These are phyloP conservation scores for Stegana nigrithorax DNA, from an alignment of 2,888 invertebrate species.

Conservation along the genomic window DNA sequence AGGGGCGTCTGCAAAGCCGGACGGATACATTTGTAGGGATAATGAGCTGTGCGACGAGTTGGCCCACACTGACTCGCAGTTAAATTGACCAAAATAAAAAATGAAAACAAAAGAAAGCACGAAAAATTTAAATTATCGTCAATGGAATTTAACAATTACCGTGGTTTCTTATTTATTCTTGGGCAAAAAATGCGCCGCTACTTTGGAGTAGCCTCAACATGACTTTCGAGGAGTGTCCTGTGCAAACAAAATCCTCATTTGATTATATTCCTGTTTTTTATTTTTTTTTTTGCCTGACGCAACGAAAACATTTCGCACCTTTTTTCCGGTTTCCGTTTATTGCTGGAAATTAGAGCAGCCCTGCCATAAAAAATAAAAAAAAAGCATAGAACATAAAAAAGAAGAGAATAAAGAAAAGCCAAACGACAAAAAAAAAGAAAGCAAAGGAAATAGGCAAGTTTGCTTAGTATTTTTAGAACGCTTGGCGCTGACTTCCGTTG, in stretches of 20 bases:
- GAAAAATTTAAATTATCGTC: too few relatives aligned
- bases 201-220: slow-evolving; percentile 31
- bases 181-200: neutral
- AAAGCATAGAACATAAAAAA: neutral
- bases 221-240: slow-evolving; percentile 48
- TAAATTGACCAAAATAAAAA: too few relatives aligned
- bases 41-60: too few relatives aligned
- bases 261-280: too few relatives aligned
- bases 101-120: too few relatives aligned
- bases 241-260: slow-evolving; percentile 28
- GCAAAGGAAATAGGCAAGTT: slow-evolving; percentile 43
- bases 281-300: neutral
- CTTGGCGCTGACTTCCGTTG: slow-evolving; percentile 26
- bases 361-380: neutral
- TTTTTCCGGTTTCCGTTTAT: slow-evolving; percentile 46
- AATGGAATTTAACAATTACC: too few relatives aligned
- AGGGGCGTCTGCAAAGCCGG: neutral
- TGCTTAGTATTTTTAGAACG: slow-evolving; percentile 22
- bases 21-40: too few relatives aligned
- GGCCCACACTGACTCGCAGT: too few relatives aligned
- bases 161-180: neutral
- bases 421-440: slow-evolving; percentile 1
- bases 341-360: neutral
- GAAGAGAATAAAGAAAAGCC: slow-evolving; percentile 28
- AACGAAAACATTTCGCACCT: slow-evolving; percentile 51